Conservation (phyloP, 2,888 invertebrate species). For the Amblyteles armatorius region DNA sequence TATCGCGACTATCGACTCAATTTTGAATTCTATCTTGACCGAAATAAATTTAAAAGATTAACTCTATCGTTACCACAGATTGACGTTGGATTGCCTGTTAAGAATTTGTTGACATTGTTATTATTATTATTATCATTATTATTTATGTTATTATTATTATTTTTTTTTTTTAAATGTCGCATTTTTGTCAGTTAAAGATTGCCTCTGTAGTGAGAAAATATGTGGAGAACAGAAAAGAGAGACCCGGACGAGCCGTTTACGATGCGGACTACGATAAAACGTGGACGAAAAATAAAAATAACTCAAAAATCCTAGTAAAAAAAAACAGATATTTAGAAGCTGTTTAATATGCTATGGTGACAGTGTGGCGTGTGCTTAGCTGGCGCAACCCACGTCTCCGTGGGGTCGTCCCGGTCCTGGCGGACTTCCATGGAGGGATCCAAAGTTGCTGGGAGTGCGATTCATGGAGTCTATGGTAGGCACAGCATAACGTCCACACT, state of each 20-base stretch:
- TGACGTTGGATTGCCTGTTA: background rate
- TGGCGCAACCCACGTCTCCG: conserved; percentile 85
- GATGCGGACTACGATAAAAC: background rate
- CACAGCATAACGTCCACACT: conserved; percentile 63
- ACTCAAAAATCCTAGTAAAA: background rate
- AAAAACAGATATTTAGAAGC: conserved; percentile 78
- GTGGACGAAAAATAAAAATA: conserved; percentile 6
- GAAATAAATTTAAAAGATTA: background rate
- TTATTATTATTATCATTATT: background rate
- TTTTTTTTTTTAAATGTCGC: background rate
- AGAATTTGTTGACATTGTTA: background rate
- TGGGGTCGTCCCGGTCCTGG: conserved; percentile 91
- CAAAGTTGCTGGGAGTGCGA: conserved; percentile 89
- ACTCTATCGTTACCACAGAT: background rate
- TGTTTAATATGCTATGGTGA: conserved; percentile 78
- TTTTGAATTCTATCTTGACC: background rate
- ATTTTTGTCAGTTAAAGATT: background rate
- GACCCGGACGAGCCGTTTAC: background rate
- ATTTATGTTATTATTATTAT: background rate
- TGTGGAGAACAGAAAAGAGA: background rate
- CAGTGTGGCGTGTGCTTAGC: conserved; percentile 74
- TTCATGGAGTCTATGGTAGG: conserved; percentile 92
- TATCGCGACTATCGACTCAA: background rate
- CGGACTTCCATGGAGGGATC: conserved; percentile 91
- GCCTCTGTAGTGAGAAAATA: background rate